Percentiles rank a stretch among this genome's conserved stretches.
Conservation (phyloP, 2,888 invertebrate species). For the Sphecodes monilicornis region DNA sequence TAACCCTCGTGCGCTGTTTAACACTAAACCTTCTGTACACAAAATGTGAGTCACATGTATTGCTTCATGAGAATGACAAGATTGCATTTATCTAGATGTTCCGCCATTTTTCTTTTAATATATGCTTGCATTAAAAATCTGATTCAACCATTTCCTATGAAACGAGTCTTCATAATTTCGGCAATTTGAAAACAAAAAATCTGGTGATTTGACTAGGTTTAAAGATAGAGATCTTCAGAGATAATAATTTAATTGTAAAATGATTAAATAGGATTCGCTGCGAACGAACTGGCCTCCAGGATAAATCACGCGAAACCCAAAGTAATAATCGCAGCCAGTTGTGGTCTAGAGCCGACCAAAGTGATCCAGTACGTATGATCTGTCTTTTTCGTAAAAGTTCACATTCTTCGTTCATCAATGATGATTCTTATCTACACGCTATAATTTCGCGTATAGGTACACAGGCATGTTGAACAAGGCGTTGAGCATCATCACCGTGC, state of each 20-base stretch:
- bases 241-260: background rate
- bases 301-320: slow-evolving; percentile 96
- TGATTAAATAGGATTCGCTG: slow-evolving; percentile 90
- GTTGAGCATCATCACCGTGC: slow-evolving; percentile 88
- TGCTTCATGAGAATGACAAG: too few relatives aligned
- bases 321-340: slow-evolving; percentile 95
- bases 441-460: slow-evolving; percentile 84
- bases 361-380: slow-evolving; percentile 87
- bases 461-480: slow-evolving; percentile 94
- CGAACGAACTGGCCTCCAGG: slow-evolving; percentile 93
- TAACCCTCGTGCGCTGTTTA: too few relatives aligned
- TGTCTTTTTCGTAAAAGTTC: background rate
- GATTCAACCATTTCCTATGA: background rate
- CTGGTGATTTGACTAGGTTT: background rate
- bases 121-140: too few relatives aligned
- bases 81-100: too few relatives aligned
- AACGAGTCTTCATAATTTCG: background rate
- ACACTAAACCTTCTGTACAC: too few relatives aligned
- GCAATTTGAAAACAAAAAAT: background rate
- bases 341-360: slow-evolving; percentile 95
- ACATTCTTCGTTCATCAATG: background rate
- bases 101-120: too few relatives aligned
- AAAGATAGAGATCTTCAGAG: background rate
- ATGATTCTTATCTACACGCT: background rate
- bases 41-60: too few relatives aligned